phyloP scores from a whole-genome alignment of 30 jellyfish, hydroid and myxozoan species.

The Hydractinia symbiolongicarpus region DNA sequence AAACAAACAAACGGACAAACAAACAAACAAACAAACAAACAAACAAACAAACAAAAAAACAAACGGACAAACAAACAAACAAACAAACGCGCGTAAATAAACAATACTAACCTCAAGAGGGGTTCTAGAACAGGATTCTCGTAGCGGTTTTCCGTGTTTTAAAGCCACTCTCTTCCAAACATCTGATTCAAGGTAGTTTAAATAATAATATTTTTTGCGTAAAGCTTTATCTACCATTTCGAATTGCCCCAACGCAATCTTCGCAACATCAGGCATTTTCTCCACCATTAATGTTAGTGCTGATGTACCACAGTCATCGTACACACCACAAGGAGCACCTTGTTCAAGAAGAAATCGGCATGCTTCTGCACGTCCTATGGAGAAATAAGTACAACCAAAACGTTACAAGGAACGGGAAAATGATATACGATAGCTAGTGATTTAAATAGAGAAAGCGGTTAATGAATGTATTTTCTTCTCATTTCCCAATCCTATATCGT shows the following conservation, averaged over 20 bases:
- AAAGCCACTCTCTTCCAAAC: conserved; percentile 43
- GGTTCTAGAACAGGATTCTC: conserved; percentile 63
- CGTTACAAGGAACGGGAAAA: not conserved
- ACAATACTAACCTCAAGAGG: conserved; percentile 55
- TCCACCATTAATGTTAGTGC: conserved; percentile 59
- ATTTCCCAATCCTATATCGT: not conserved
- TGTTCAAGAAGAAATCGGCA: conserved; percentile 52
- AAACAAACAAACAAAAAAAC: no score
- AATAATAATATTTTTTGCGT: conserved; percentile 50
- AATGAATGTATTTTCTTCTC: not conserved
- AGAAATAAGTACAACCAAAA: not conserved
- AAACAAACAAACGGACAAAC: not conserved
- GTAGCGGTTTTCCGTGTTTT: conserved; percentile 46
- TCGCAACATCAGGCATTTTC: conserved; percentile 98
- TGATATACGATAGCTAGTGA: not conserved
- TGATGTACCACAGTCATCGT: conserved; percentile 75
- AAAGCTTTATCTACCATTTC: conserved; percentile 52
- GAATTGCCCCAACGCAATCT: conserved; percentile 71
- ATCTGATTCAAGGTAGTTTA: conserved; percentile 55
- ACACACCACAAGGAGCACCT: conserved; percentile 96
- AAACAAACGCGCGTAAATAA: no score
- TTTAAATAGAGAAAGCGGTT: not conserved
- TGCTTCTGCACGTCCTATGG: conserved; percentile 78
- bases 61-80: no score
- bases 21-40: no score